A percentile compares a stretch with the other conserved stretches of the same genome.
These are phyloP conservation scores for Leuctra nigra DNA, from an alignment of 2,888 invertebrate species.

Conservation along the genomic window DNA sequence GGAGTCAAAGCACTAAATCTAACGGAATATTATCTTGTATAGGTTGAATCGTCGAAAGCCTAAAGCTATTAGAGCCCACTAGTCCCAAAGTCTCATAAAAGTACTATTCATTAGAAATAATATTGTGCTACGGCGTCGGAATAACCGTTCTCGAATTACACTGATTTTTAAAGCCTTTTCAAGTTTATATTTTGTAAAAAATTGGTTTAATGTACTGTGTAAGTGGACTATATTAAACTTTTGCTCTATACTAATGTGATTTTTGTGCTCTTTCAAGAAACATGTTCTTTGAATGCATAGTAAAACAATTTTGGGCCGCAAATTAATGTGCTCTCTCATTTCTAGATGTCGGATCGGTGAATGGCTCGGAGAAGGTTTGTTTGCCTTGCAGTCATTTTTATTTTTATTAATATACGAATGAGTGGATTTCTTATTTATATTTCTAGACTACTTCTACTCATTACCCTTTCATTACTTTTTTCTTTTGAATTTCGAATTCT, in stretches of 20 bases:
- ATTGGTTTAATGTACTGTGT: too few relatives aligned
- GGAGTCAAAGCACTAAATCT: not conserved
- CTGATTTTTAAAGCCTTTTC: too few relatives aligned
- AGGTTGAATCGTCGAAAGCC: too few relatives aligned
- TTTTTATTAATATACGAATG: not conserved
- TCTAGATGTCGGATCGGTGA: not conserved
- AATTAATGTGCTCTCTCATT: constrained; percentile 1
- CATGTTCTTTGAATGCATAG: not conserved
- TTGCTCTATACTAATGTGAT: too few relatives aligned
- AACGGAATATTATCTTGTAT: too few relatives aligned
- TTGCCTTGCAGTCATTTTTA: not conserved
- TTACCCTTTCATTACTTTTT: constrained; percentile 9
- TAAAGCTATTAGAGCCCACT: too few relatives aligned
- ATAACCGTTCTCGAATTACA: too few relatives aligned
- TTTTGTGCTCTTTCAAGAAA: not conserved
- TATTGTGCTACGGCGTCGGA: too few relatives aligned
- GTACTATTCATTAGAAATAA: constrained; percentile 9
- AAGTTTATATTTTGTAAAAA: too few relatives aligned
- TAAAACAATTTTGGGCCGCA: not conserved
- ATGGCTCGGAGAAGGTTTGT: not conserved
- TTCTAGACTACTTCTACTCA: not conserved
- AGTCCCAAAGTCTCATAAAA: too few relatives aligned
- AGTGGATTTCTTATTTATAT: not conserved
- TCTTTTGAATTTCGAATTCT: constrained; percentile 6
- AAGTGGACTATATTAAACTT: too few relatives aligned